These are phyloP conservation scores for Noctua comes DNA, from an alignment of 2,888 invertebrate species.

Conservation along the genomic window DNA sequence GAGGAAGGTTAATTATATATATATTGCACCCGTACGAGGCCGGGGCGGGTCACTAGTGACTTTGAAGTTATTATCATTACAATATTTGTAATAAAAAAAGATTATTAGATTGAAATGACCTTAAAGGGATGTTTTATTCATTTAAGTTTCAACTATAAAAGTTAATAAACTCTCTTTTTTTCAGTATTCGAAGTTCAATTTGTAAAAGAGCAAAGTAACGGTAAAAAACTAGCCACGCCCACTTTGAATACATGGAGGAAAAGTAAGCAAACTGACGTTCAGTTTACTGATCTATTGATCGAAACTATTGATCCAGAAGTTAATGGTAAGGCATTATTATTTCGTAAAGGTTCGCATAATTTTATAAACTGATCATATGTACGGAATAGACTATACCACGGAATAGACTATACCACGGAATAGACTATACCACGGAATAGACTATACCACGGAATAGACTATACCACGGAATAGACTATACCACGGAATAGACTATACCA, in stretches of 20 bases:
- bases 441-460: too few relatives aligned
- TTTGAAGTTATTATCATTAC: not conserved
- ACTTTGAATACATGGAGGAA: constrained; percentile 74
- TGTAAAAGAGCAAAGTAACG: constrained; percentile 56
- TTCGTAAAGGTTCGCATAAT: not conserved
- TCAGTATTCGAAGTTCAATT: constrained; percentile 71
- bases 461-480: too few relatives aligned
- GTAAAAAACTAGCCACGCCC: constrained; percentile 52
- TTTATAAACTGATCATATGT: too few relatives aligned
- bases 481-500: too few relatives aligned
- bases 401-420: too few relatives aligned
- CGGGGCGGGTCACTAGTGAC: not conserved
- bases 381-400: too few relatives aligned
- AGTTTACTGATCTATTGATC: constrained; percentile 46
- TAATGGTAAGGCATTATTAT: constrained; percentile 21
- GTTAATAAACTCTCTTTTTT: not conserved
- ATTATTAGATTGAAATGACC: not conserved
- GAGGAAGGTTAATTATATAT: too few relatives aligned
- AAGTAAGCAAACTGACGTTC: constrained; percentile 53
- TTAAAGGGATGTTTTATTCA: not conserved
- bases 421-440: too few relatives aligned
- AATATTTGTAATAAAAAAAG: not conserved
- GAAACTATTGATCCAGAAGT: constrained; percentile 49
- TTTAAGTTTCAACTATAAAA: not conserved
- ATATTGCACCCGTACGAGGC: too few relatives aligned